phyloP scores from a whole-genome alignment of 2,888 invertebrate species.

The Coenonympha glycerion region DNA sequence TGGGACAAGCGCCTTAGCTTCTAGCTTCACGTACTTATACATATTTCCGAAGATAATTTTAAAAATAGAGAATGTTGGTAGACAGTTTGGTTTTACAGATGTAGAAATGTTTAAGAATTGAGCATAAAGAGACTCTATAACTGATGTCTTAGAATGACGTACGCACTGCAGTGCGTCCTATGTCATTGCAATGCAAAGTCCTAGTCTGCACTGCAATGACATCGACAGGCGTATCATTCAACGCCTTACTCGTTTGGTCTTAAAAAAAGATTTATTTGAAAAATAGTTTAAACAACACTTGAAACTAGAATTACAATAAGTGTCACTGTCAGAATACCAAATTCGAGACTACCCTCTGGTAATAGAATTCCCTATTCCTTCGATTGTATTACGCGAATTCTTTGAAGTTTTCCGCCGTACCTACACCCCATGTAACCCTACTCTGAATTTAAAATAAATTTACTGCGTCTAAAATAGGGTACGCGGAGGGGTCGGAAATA shows the following conservation, averaged over 20 bases:
- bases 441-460: slow-evolving; percentile 24
- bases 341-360: neutral
- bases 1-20: no score
- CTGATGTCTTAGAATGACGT: no score
- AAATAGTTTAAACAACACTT: neutral
- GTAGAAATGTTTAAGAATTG: no score
- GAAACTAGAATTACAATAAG: neutral
- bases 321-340: neutral
- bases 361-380: neutral
- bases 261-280: no score
- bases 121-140: no score
- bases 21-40: slow-evolving; percentile 15
- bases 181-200: no score
- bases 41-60: slow-evolving; percentile 20
- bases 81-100: neutral
- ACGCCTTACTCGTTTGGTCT: no score
- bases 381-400: slow-evolving; percentile 19
- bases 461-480: slow-evolving; percentile 15
- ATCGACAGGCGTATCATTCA: no score
- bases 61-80: slow-evolving; percentile 12
- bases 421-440: slow-evolving; percentile 10
- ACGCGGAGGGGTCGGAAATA: slow-evolving; percentile 14
- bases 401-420: slow-evolving; percentile 22
- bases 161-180: no score
- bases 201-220: no score